A percentile compares a stretch with the other conserved stretches of the same genome.
These are phyloP conservation scores for Halictus quadricinctus DNA, from an alignment of 2,888 invertebrate species.

Conservation along the genomic window DNA sequence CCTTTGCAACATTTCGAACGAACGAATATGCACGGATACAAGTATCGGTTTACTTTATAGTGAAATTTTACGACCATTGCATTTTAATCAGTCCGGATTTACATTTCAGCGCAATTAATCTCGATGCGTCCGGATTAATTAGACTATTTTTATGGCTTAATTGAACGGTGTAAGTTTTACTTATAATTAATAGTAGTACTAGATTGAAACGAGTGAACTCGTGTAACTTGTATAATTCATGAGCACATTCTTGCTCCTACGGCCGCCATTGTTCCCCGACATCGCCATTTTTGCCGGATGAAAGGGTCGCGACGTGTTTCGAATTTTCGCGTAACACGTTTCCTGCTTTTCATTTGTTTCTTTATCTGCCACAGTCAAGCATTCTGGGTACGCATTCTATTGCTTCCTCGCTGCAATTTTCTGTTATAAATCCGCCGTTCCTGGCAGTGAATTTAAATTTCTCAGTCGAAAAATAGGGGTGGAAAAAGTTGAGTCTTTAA, in stretches of 20 bases:
- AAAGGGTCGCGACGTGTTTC: neutral
- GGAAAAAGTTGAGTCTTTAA: too few species aligned
- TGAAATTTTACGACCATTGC: neutral
- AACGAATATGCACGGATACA: neutral
- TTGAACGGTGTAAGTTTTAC: neutral
- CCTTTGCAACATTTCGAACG: neutral
- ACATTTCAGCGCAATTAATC: neutral
- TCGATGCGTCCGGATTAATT: slow-evolving; percentile 1
- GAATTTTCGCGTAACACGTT: slow-evolving; percentile 4
- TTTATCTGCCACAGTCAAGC: neutral
- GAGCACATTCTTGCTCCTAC: neutral
- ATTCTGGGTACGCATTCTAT: too few species aligned
- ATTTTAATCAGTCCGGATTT: neutral
- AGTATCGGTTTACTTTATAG: neutral
- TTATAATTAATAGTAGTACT: neutral
- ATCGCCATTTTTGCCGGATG: neutral
- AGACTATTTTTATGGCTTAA: slow-evolving; percentile 2
- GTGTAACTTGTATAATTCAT: slow-evolving; percentile 5
- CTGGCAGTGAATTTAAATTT: too few species aligned
- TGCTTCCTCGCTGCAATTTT: too few species aligned
- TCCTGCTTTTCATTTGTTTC: slow-evolving; percentile 1
- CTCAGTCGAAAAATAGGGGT: too few species aligned
- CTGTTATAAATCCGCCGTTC: too few species aligned
- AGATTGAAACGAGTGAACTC: slow-evolving; percentile 5
- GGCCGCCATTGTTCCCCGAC: slow-evolving; percentile 3